A percentile compares a stretch with the other conserved stretches of the same genome.
These are phyloP conservation scores for Cygnus buccinator DNA, from an alignment of 2,113 vertebrate species.

Conservation along the genomic window DNA sequence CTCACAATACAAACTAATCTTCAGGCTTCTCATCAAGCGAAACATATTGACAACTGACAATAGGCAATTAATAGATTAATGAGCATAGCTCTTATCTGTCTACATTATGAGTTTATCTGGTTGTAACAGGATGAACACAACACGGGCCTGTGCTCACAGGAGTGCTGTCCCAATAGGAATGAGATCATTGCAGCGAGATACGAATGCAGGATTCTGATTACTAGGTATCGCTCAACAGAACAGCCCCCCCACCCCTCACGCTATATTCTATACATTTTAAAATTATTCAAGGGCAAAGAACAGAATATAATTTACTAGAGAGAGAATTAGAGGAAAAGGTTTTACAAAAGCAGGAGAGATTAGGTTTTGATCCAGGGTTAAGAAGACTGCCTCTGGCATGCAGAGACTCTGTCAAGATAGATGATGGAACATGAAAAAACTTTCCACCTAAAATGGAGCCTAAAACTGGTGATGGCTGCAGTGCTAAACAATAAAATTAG, in stretches of 20 bases:
- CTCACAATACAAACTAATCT: slow-evolving; percentile 70
- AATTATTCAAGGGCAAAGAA: slow-evolving; percentile 71
- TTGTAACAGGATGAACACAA: slow-evolving; percentile 71
- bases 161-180: slow-evolving; percentile 66
- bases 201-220: slow-evolving; percentile 61
- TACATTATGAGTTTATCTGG: slow-evolving; percentile 74
- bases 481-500: not conserved
- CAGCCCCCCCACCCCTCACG: not conserved
- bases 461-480: not conserved
- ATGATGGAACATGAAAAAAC: not conserved
- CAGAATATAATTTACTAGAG: slow-evolving; percentile 60
- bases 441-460: not conserved
- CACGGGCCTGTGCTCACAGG: slow-evolving; percentile 47
- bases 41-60: slow-evolving; percentile 72
- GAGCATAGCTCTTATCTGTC: slow-evolving; percentile 70
- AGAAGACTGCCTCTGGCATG: not conserved
- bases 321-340: slow-evolving; percentile 44
- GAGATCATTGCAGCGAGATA: slow-evolving; percentile 72
- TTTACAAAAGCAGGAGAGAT: slow-evolving; percentile 50
- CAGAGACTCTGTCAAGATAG: not conserved
- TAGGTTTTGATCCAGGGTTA: slow-evolving; percentile 67
- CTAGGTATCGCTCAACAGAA: slow-evolving; percentile 61
- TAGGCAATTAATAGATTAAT: slow-evolving; percentile 77
- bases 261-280: slow-evolving; percentile 56
- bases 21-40: slow-evolving; percentile 55